Conservation (phyloP, 2,113 vertebrate genomes). For the Indicator maculatus region DNA sequence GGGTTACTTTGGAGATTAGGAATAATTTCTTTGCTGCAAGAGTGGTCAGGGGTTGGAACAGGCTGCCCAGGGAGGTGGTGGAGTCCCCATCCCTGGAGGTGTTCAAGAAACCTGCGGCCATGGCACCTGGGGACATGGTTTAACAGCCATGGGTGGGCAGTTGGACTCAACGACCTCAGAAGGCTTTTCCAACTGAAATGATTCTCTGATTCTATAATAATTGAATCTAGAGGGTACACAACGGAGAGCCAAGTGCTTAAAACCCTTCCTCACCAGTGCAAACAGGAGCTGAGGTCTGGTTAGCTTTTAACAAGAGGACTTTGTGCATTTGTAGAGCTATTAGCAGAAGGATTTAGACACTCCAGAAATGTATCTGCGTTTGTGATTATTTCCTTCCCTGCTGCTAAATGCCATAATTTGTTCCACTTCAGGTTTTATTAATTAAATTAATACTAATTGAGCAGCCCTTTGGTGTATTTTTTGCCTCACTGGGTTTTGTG, state of each 20-base stretch:
- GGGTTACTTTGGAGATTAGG: too few species aligned
- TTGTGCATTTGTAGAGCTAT: background rate
- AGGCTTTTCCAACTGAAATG: too few species aligned
- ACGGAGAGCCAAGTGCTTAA: background rate
- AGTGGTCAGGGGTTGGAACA: too few species aligned
- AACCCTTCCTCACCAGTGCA: background rate
- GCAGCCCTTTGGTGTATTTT: background rate
- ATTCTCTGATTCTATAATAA: too few species aligned
- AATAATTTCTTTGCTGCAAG: too few species aligned
- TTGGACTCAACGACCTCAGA: too few species aligned
- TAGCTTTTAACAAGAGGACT: background rate
- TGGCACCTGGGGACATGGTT: too few species aligned
- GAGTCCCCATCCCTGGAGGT: too few species aligned
- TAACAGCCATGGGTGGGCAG: too few species aligned
- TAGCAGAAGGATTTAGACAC: background rate
- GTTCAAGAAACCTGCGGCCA: too few species aligned
- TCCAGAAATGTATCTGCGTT: background rate
- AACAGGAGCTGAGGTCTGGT: background rate
- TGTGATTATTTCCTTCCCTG: background rate
- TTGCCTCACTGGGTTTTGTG: background rate
- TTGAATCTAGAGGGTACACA: background rate
- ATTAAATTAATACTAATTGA: conserved; percentile 42
- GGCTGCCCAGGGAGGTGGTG: too few species aligned
- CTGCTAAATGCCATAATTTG: background rate
- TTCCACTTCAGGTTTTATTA: conserved; percentile 38